These are phyloP conservation scores for Bemisia tabaci DNA, from an alignment of 1,140 invertebrate species.

Conservation along the genomic window DNA sequence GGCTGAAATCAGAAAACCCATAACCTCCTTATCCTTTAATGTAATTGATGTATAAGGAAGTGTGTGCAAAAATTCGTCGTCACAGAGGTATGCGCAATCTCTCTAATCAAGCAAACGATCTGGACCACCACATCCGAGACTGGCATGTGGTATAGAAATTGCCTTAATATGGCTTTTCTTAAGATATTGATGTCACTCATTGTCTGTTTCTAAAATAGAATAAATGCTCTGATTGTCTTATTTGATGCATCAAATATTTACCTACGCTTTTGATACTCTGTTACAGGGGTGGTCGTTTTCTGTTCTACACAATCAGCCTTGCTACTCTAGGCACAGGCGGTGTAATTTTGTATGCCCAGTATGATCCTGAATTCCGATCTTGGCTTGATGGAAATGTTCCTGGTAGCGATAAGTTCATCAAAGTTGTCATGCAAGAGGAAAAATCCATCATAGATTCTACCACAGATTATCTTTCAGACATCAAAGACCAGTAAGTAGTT, in stretches of 20 bases:
- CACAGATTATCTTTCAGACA: not conserved
- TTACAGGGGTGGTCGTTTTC: conserved; percentile 3
- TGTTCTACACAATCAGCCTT: conserved; percentile 30
- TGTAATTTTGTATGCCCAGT: conserved; percentile 44
- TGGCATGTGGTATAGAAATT: not conserved
- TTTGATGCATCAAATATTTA: not conserved
- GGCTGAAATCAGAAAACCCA: not conserved
- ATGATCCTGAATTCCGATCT: conserved; percentile 48
- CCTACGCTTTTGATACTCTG: too few relatives aligned
- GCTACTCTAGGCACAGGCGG: conserved; percentile 38
- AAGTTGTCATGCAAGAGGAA: conserved; percentile 51
- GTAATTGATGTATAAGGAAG: too few relatives aligned
- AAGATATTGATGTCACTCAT: not conserved
- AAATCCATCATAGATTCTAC: conserved; percentile 33
- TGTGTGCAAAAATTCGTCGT: too few relatives aligned
- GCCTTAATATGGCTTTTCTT: not conserved
- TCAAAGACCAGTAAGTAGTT: not conserved
- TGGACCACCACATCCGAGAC: not conserved
- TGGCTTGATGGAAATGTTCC: conserved; percentile 49
- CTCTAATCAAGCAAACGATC: too few relatives aligned
- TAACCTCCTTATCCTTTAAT: not conserved
- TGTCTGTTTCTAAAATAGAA: not conserved
- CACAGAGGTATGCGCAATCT: too few relatives aligned
- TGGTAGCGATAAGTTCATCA: conserved; percentile 46
- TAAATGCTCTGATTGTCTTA: not conserved